A percentile compares a stretch with the other conserved stretches of the same genome.
phyloP scores from a whole-genome alignment of 2,888 invertebrate genomes.

The Girardia tigrina region DNA sequence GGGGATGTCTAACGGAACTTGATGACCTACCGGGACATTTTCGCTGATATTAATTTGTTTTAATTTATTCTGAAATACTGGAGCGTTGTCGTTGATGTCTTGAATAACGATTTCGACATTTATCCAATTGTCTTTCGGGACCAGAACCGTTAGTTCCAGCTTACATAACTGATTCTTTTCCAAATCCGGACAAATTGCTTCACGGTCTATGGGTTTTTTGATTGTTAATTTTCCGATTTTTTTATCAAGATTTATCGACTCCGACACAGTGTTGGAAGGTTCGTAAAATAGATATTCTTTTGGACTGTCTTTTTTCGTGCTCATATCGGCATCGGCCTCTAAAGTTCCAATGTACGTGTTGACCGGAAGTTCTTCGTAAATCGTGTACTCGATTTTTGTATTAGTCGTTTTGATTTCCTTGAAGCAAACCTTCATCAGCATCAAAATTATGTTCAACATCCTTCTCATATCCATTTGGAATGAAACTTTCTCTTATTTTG shows the following conservation, averaged over 20 bases:
- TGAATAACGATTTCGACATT: constrained; percentile 32
- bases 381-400: not conserved
- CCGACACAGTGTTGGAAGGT: constrained; percentile 21
- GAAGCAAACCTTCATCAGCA: not conserved
- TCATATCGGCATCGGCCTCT: not conserved
- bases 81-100: constrained; percentile 34
- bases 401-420: not conserved
- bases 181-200: constrained; percentile 29
- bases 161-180: constrained; percentile 15
- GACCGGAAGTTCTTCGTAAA: constrained; percentile 8
- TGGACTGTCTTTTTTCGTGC: not conserved
- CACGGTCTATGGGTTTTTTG: constrained; percentile 28
- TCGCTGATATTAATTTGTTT: constrained; percentile 31
- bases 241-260: constrained; percentile 25
- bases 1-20: constrained; percentile 27
- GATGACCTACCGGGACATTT: constrained; percentile 24
- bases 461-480: not conserved
- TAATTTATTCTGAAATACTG: constrained; percentile 21
- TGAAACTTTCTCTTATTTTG: not conserved
- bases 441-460: not conserved
- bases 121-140: constrained; percentile 25
- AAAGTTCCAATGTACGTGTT: constrained; percentile 10
- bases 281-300: constrained; percentile 26
- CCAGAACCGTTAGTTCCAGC: constrained; percentile 29
- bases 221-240: constrained; percentile 26